These are phyloP conservation scores for Vesta saturnalis DNA, from an alignment of 2,888 invertebrate species.

Conservation along the genomic window DNA sequence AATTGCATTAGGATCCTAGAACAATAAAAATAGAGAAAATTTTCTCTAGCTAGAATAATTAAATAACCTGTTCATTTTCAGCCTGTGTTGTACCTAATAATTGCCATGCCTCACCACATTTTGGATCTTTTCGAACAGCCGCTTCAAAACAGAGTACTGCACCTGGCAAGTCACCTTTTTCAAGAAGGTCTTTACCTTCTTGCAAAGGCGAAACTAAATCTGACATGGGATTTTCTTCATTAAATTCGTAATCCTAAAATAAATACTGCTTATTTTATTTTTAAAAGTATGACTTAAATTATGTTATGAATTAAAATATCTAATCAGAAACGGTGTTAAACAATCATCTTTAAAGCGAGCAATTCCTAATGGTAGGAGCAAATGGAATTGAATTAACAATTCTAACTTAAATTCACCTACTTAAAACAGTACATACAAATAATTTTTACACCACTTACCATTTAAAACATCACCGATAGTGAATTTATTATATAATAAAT, in stretches of 20 bases:
- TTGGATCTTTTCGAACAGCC: conserved; percentile 84
- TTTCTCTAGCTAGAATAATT: conserved; percentile 4
- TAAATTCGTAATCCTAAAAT: conserved; percentile 75
- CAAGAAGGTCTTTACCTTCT: conserved; percentile 84
- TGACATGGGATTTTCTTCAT: conserved; percentile 86
- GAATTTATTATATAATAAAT: no score
- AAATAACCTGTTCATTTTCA: conserved; percentile 88
- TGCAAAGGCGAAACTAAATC: conserved; percentile 81
- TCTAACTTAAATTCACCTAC: no score
- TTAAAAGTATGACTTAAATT: no score
- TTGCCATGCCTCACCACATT: conserved; percentile 86
- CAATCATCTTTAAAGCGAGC: no score
- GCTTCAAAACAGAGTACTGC: conserved; percentile 97
- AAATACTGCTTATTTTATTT: not conserved
- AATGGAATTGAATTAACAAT: no score
- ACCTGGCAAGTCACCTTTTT: conserved; percentile 90
- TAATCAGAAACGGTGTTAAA: no score
- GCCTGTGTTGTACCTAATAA: conserved; percentile 92
- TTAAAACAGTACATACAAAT: no score
- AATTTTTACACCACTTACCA: no score
- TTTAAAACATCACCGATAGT: no score
- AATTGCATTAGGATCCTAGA: conserved; percentile 87
- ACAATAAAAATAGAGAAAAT: conserved; percentile 10
- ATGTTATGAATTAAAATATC: no score
- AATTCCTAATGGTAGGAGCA: no score